Evolutionary conservation across 2,113 vertebrate species (phyloP), one percentile per base, ranked within the genome.

Genomic region (Sebastes schlegelii): DNA sequence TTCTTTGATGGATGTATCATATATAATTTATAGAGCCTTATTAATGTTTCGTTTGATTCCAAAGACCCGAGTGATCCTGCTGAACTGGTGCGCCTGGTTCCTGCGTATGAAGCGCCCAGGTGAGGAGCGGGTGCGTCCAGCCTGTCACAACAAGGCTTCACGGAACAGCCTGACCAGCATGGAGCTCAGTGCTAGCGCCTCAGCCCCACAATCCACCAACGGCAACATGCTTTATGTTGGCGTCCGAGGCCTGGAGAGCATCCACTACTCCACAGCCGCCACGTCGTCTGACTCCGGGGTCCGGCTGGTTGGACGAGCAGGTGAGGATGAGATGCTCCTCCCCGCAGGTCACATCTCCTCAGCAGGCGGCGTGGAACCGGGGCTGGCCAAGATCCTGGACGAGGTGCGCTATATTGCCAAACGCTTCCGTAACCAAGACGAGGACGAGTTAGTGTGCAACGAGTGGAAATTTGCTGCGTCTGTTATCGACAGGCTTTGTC

Each of bases 51-150:
- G 5, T 71, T 73, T 78, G 52, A 76, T 70, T 83, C 86, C 11
- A 21, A 83, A 99, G 98, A 98, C 96, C 16, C 96, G 98, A 71
- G 93, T 98, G 21, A 93, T 99, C 89, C 96, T 99, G 4, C 94
- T 99, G 88, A 97, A 99, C 88, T 99, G 98, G 98, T 99, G 97
- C 1, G 98, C 98, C 2, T 98, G 98, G 98, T 99, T 99, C 85
- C 95, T 99, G 90, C 94, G 97, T 46, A 99, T 99, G 98, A 99
- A 98, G 83, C 95, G 96, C 16, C 98, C 98, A 0, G 97, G 97
- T 0, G 97, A 98, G 90, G 96, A 96, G 1, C 95, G 94, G 46
- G 97, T 97, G 1, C 96, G 95, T 4, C 93, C 96, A 0, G 97
- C 96, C 26, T 98, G 97, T 69, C 96, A 96, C 66, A 95, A 97